Conservation (phyloP, 2,797 vertebrate species). For the Schizopygopsis pylzovi region DNA sequence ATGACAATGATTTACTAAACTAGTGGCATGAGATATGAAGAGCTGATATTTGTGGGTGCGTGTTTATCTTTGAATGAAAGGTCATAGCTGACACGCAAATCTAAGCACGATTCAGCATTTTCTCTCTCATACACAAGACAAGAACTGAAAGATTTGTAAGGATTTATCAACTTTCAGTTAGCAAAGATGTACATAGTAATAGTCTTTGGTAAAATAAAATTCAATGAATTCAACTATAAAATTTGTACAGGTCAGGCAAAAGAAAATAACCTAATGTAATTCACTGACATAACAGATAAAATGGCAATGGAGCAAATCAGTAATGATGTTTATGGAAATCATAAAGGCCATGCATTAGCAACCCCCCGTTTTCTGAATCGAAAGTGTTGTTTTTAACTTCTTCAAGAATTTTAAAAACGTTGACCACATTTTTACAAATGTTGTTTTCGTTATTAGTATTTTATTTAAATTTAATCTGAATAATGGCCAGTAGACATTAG, state of each 20-base stretch:
- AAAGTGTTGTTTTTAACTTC: too few species aligned
- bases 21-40: neutral
- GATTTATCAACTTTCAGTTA: neutral
- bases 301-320: neutral
- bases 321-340: neutral
- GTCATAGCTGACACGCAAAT: conserved; percentile 18
- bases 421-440: too few species aligned
- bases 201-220: neutral
- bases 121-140: neutral
- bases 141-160: neutral
- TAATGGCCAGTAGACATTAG: too few species aligned
- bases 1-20: too few species aligned
- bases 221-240: too few species aligned
- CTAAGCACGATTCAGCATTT: neutral
- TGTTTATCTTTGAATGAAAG: neutral
- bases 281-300: neutral
- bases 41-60: neutral
- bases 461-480: too few species aligned
- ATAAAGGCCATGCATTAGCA: neutral
- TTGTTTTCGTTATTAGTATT: too few species aligned
- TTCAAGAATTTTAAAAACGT: too few species aligned
- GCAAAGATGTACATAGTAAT: neutral
- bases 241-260: neutral
- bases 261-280: neutral
- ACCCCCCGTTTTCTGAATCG: too few species aligned